phyloP scores from a whole-genome alignment of 2,888 invertebrate genomes.

The Stenodema calcarata region DNA sequence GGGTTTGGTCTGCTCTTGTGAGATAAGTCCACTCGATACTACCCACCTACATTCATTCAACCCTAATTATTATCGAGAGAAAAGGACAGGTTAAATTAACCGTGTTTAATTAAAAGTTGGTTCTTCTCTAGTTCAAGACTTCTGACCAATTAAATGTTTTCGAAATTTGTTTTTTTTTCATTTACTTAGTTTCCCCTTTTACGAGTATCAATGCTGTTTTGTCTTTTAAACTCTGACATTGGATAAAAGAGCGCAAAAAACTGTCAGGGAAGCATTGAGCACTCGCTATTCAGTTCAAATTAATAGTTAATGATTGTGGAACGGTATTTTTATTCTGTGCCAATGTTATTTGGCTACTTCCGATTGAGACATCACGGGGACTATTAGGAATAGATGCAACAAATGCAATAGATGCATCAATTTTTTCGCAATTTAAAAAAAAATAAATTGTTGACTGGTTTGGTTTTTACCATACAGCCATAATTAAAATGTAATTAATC shows the following conservation, averaged over 20 bases:
- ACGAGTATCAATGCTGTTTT: neutral
- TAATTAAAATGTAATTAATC: too few species aligned
- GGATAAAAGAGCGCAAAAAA: neutral
- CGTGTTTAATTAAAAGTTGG: constrained; percentile 43
- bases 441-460: too few species aligned
- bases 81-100: constrained; percentile 44
- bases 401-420: too few species aligned
- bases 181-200: neutral
- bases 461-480: too few species aligned
- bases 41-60: constrained; percentile 30
- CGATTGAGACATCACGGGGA: too few species aligned
- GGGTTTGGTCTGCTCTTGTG: constrained; percentile 7
- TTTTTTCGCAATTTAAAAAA: too few species aligned
- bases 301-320: too few species aligned
- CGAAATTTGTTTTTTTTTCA: neutral
- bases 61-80: constrained; percentile 39
- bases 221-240: neutral
- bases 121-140: neutral
- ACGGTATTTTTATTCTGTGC: too few species aligned
- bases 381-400: too few species aligned
- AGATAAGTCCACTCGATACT: constrained; percentile 39
- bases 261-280: neutral
- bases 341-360: too few species aligned
- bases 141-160: constrained; percentile 39
- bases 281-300: too few species aligned